Conservation (phyloP, 2,797 vertebrate genomes). For the Sebastiscus albofasciatus region DNA sequence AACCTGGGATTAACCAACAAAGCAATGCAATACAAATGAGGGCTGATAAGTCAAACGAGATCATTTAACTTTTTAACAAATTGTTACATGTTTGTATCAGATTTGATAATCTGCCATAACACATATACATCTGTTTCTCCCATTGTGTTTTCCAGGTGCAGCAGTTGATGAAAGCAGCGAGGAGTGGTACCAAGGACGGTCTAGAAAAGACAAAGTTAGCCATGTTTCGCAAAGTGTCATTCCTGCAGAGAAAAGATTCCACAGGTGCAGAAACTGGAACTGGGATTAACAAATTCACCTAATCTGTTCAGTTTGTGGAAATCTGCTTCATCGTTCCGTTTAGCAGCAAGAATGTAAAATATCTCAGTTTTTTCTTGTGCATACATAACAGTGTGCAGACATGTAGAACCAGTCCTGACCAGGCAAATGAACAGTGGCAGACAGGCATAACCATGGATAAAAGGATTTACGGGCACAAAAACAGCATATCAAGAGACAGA, state of each 20-base stretch:
- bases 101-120: background rate
- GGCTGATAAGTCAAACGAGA: background rate
- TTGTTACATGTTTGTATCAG: background rate
- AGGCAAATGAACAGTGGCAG: background rate
- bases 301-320: background rate
- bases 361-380: background rate
- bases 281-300: background rate
- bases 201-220: constrained; percentile 91
- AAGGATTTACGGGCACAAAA: background rate
- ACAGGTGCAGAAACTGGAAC: constrained; percentile 74
- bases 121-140: background rate
- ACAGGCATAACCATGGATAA: background rate
- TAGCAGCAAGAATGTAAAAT: background rate
- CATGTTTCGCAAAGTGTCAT: constrained; percentile 90
- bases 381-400: background rate
- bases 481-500: background rate
- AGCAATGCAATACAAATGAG: background rate
- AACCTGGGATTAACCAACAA: background rate
- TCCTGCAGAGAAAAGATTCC: constrained; percentile 88
- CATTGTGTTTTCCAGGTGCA: constrained; percentile 83
- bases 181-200: constrained; percentile 89
- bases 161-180: constrained; percentile 92
- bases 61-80: background rate
- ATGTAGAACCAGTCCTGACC: background rate
- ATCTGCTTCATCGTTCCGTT: background rate